Conservation (phyloP, 1,140 invertebrate genomes). For the Eciton burchellii region DNA sequence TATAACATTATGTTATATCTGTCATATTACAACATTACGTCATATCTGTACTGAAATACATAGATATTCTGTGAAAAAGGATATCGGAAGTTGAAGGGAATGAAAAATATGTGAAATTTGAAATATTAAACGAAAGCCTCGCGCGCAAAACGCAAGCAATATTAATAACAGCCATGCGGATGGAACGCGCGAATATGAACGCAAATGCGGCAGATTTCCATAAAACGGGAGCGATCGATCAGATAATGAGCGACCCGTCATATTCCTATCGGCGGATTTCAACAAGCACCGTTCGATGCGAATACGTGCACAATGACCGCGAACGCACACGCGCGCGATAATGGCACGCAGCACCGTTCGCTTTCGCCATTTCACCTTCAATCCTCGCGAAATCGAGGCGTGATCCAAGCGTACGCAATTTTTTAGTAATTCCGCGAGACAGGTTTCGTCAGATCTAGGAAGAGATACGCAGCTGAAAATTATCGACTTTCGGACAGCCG, state of each 20-base stretch:
- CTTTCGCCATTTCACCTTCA: conserved; percentile 69
- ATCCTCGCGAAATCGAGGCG: conserved; percentile 46
- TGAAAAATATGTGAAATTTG: neutral
- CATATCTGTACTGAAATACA: too few relatives aligned
- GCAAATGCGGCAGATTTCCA: conserved; percentile 20
- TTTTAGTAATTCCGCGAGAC: conserved; percentile 14
- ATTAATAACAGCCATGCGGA: conserved; percentile 21
- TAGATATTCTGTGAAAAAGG: neutral
- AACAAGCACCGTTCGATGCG: conserved; percentile 39
- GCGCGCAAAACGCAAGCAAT: neutral
- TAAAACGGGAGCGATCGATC: conserved; percentile 28
- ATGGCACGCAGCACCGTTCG: neutral
- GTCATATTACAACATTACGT: too few relatives aligned
- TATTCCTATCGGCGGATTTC: conserved; percentile 53
- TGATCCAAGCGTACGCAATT: conserved; percentile 19
- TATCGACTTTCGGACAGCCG: conserved; percentile 18
- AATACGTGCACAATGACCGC: conserved; percentile 20
- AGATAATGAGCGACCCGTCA: conserved; percentile 8
- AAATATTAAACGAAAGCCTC: conserved; percentile 16
- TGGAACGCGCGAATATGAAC: conserved; percentile 23
- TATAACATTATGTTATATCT: too few relatives aligned
- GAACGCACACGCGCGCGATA: conserved; percentile 27
- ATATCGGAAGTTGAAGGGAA: neutral
- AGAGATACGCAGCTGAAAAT: conserved; percentile 37
- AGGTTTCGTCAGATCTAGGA: conserved; percentile 51